Base-by-base conservation (phyloP, 2,113 vertebrate species). In the Coregonus clupeaformis region DNA sequence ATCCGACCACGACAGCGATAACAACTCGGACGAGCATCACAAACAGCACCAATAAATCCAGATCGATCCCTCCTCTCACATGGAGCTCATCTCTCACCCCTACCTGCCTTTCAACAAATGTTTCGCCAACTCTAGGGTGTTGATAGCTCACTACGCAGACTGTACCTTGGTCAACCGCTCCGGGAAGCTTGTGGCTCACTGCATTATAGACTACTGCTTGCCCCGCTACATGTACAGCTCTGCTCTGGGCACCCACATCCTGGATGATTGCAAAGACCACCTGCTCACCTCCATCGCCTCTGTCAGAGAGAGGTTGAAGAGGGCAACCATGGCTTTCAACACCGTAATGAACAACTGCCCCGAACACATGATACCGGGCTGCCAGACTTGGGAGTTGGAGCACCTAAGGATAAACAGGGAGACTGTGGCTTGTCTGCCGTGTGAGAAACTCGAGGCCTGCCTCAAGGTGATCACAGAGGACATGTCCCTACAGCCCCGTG, bases 261-360 rank as follows among this genome's bases (percentile, higher is more conserved):
- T 66, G 27, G 64, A 20, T 14, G 64, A 66, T 30, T 66, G 64
- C 27, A 18, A 66, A 30, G 11, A 66, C n/a, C 67, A 45, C 18
- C n/a, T 42, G 67, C 67, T 68, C 18, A 45, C 67, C 32, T 42
- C 30, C 1, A 42, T 68, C 14, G 2, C 67, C 36, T 68, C 67
- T 45, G 67, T 68, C 67, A 68, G 67, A 42, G n/a, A 66, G 67
- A 66, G 64, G 64, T 66, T 30, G 64, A 66, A 66, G 64, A 66
- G 64, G 27, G 64, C 25, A 27, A 66, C 64, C 64, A 6, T 16
- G 12, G 64, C 64, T 27, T 66, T 66, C 29, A 66, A 66, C 64
- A 1, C 64, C 27, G 5, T 29, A 27, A 66, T 29, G 64, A 29
- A 66, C 14, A 66, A 66, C 27, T 66, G 64, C 27, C 64, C 64